phyloP scores from a whole-genome alignment of 2,888 invertebrate species.

The Orthosia gracilis region DNA sequence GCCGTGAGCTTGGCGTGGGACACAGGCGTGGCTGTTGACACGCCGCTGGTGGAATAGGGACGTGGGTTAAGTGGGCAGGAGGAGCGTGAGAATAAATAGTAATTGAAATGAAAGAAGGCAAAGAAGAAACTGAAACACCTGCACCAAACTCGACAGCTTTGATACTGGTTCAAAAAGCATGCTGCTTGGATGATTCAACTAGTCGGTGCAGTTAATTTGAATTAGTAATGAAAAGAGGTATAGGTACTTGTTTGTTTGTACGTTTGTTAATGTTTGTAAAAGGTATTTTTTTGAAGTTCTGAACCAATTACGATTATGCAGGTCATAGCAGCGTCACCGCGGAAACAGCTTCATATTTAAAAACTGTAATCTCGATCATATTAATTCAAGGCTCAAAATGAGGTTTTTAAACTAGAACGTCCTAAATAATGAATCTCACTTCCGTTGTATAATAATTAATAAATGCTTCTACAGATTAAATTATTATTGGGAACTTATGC shows the following conservation, averaged over 20 bases:
- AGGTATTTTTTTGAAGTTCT: too few relatives aligned
- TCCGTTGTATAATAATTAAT: neutral
- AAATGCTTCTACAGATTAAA: slow-evolving; percentile 13
- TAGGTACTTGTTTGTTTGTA: too few relatives aligned
- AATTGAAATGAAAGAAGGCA: neutral
- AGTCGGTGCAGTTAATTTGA: too few relatives aligned
- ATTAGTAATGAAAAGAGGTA: too few relatives aligned
- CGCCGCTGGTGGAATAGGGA: neutral
- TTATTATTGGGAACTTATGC: neutral
- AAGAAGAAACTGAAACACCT: neutral
- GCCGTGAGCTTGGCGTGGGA: neutral
- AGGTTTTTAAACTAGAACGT: neutral
- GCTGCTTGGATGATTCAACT: neutral
- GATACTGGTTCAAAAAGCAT: too few relatives aligned
- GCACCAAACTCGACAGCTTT: too few relatives aligned
- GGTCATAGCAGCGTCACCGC: too few relatives aligned
- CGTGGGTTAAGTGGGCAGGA: neutral
- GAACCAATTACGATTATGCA: too few relatives aligned
- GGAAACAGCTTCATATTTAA: too few relatives aligned
- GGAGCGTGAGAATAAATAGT: slow-evolving; percentile 1
- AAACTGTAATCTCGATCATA: neutral
- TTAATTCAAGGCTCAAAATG: neutral
- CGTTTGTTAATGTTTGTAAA: too few relatives aligned
- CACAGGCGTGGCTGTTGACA: slow-evolving; percentile 26
- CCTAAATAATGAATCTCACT: slow-evolving; percentile 6